phyloP scores from a whole-genome alignment of 2,888 invertebrate genomes.

The Portevinia maculata region DNA sequence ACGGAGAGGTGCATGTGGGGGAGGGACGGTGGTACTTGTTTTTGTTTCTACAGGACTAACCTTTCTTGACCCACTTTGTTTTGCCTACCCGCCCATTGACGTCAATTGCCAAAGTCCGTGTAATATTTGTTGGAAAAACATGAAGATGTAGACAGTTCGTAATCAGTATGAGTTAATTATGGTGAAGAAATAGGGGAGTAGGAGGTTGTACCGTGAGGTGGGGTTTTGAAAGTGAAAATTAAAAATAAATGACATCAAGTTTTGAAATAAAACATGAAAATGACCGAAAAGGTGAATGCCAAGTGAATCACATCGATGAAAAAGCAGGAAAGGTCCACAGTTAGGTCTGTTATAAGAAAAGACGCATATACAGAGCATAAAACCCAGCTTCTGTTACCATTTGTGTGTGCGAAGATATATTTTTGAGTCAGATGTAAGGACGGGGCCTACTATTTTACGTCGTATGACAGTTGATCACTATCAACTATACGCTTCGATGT shows the following conservation, averaged over 20 bases:
- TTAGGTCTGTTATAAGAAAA: too few species aligned
- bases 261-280: too few species aligned
- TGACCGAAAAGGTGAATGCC: too few species aligned
- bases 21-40: constrained; percentile 16
- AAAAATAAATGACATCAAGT: not conserved
- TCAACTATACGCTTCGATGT: too few species aligned
- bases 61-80: constrained; percentile 59
- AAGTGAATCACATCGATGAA: too few species aligned
- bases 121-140: constrained; percentile 4
- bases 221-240: not conserved
- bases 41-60: constrained; percentile 60
- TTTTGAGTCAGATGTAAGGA: too few species aligned
- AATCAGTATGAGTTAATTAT: not conserved
- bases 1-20: constrained; percentile 2
- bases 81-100: constrained; percentile 54
- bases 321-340: too few species aligned
- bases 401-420: too few species aligned
- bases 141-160: constrained; percentile 11
- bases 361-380: too few species aligned
- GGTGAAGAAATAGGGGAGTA: constrained; percentile 4
- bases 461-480: too few species aligned
- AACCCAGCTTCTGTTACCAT: too few species aligned
- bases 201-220: not conserved
- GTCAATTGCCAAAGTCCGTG: constrained; percentile 68
- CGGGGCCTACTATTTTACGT: too few species aligned